Base-by-base conservation (phyloP, 53 echinoderm and acorn worm genomes). In the Glandiceps talaboti region DNA sequence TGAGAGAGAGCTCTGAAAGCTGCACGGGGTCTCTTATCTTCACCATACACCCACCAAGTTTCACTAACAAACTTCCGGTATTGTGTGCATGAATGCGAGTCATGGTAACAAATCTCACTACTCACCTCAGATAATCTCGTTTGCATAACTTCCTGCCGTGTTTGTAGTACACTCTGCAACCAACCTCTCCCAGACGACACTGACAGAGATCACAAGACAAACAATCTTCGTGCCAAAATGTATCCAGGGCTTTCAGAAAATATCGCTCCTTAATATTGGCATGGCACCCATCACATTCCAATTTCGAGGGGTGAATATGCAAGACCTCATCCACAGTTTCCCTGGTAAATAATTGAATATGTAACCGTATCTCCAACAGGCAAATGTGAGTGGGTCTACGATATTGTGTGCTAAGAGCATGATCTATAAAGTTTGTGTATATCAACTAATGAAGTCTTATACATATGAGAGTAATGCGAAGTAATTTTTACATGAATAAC, bases 151-250 rank as follows among this genome's bases (percentile, higher is more conserved):
- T 94, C 28, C 92, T 33, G 25, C 94, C 94, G 31, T 91, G 81
- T 75, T 94, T 92, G 28, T 84, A 92, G 82, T 94, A 94, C 78
- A 94, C 82, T 78, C 92, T 86, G 28, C 92, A 94, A 32, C 89
- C 94, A 0, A 94, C 94, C 31, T 94, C 94, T 0, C 94, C 94
- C 0, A 94, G 88, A 27, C 94, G 81, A 28, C 94, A 94, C 78
- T 94, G 92, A 29, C 94, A 94, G 1, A 94, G 86, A 76, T 94
- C 94, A 81, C 94, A 94, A 25, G 92, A 81, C 26, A 94, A 75
- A 74, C 94, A 94, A 82, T 94, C 94, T 78, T 94, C 94, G 74
- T 94, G 94, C 92, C 92, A 94, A 33, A 92, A 94, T 74, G 86
- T 90, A 33, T 90, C 92, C 84, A 92, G 85, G n/a, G 92, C 92